Base-by-base conservation (phyloP, 2,888 invertebrate genomes). In the Drymonia ruficornis region DNA sequence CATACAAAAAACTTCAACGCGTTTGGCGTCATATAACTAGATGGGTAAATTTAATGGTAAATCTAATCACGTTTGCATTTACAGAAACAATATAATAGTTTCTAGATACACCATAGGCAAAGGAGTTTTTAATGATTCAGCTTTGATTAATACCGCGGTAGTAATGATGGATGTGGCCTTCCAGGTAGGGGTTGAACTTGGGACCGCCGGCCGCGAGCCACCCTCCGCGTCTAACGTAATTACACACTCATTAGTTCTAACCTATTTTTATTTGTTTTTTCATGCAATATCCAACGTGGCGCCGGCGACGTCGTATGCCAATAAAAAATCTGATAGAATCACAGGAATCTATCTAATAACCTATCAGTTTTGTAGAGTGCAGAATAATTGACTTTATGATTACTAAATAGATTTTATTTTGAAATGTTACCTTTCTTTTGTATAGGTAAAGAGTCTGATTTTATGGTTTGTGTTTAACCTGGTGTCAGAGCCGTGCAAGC, bases 211-310 rank as follows among this genome's bases (percentile, higher is more conserved):
- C 84, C 71, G 80, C 52, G 87, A 83, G 68, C 87, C 89, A 89
- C 89, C 90, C 91, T 86, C 81, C 76, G 82, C 72, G 81, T 61
- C 86, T 79, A 83, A 86, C 84, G 59, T 87, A 87, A 90, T 91
- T 87, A 89, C 86, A 87, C 84, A 89, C 88, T 87, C 87, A 90
- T 91, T 89, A 88, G 83, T 81, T 84, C 77, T 80, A 77, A 85
- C 83, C 80, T 76, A 75, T 80, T 86, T 84, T 84, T 80, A 80
- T 86, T 70, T 81, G 80, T 83, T 87, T 86, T 84, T 83, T 79
- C 65, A 62, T 67, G 68, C 69, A 67, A 76, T 69, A 74, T 69
- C 65, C 70, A 63, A 61, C 53, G 59, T 70, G 69, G 70, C 69
- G 67, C 70, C 65, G 50, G 40, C 46, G 53, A 55, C 36, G 50